phyloP scores from a whole-genome alignment of 2,113 vertebrate species.

The Lethenteron camtschaticum region DNA sequence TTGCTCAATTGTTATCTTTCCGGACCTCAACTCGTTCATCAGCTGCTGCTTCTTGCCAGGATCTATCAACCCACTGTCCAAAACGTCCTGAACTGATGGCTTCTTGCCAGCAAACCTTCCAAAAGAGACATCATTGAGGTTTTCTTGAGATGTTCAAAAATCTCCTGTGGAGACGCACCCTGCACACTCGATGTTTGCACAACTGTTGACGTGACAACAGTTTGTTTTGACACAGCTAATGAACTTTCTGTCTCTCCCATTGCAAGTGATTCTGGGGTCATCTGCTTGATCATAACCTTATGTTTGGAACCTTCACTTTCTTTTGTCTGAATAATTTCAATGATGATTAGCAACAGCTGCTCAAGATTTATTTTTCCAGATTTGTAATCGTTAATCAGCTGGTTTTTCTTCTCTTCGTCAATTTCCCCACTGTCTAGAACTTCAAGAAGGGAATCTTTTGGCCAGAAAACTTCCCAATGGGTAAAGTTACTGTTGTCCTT shows the following conservation, averaged over 20 bases:
- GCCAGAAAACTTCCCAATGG: conserved; percentile 5
- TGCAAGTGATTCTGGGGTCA: no score
- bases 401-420: neutral
- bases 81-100: conserved; percentile 29
- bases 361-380: conserved; percentile 5
- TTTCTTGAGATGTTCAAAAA: neutral
- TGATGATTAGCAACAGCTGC: conserved; percentile 4
- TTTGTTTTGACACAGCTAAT: no score
- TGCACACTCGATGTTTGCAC: no score
- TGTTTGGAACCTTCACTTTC: no score
- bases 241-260: no score
- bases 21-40: conserved; percentile 12
- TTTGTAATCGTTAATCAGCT: conserved; percentile 1
- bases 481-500: neutral
- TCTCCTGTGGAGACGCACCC: no score
- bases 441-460: neutral
- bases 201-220: no score
- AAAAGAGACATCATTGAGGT: neutral
- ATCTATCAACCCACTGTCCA: conserved; percentile 35
- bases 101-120: conserved; percentile 1
- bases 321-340: conserved; percentile 2
- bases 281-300: no score
- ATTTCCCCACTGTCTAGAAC: conserved; percentile 1
- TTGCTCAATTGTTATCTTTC: conserved; percentile 12
- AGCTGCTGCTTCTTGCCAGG: conserved; percentile 23